Percentiles rank a stretch among this genome's conserved stretches.
phyloP scores from a whole-genome alignment of 2,797 vertebrate species.

The Phataginus tricuspis region DNA sequence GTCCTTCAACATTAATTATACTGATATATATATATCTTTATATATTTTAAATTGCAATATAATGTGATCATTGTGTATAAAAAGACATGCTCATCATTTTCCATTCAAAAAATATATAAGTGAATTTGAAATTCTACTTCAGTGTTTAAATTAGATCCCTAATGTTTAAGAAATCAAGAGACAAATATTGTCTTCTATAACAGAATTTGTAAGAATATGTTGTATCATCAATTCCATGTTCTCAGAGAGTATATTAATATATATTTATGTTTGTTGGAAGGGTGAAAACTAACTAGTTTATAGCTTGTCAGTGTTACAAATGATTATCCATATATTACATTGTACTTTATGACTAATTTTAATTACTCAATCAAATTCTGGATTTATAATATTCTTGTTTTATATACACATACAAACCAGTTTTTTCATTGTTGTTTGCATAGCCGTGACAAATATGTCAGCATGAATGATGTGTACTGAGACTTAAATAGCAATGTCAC shows the following conservation, averaged over 20 bases:
- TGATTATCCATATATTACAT: conserved; percentile 10
- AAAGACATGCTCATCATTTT: not conserved
- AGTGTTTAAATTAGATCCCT: not conserved
- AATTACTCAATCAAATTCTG: conserved; percentile 24
- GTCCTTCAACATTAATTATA: not conserved
- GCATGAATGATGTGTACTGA: not conserved
- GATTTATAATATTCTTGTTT: conserved; percentile 48
- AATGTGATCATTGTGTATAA: not conserved
- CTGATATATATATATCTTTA: not conserved
- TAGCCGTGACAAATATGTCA: not conserved
- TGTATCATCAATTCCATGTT: not conserved
- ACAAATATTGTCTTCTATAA: not conserved
- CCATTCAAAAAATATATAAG: not conserved
- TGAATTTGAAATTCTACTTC: not conserved
- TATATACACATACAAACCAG: conserved; percentile 47
- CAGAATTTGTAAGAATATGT: not conserved
- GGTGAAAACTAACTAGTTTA: conserved; percentile 55
- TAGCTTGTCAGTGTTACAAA: conserved; percentile 53
- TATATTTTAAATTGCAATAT: not conserved
- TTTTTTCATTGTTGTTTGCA: not conserved
- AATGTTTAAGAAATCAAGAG: not conserved
- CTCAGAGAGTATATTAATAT: not conserved
- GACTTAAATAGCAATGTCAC: not conserved
- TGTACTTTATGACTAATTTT: conserved; percentile 38
- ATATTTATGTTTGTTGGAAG: conserved; percentile 56